Evolutionary conservation across 2,113 vertebrate genomes (phyloP).

Genomic region (Oncorhynchus mykiss): DNA sequence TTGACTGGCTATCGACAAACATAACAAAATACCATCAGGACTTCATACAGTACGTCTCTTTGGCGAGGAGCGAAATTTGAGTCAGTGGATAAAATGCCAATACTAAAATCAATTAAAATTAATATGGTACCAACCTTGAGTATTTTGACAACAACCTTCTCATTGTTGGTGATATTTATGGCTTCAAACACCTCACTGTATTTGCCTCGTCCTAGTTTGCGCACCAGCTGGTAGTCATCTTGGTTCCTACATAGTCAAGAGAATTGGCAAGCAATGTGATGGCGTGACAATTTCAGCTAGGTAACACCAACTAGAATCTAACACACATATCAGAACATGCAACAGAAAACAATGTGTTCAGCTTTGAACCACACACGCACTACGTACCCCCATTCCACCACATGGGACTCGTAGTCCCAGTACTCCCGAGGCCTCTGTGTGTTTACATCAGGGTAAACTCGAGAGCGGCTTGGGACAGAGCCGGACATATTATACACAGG

Average conservation of each 20-base stretch:
- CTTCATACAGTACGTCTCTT: not conserved
- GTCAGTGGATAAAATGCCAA: not conserved
- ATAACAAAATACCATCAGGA: not conserved
- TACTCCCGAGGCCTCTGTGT: conserved; percentile 86
- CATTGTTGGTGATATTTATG: conserved; percentile 91
- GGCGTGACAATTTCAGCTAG: too few relatives aligned
- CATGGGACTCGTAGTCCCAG: conserved; percentile 82
- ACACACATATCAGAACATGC: not conserved
- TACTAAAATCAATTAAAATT: conserved; percentile 7
- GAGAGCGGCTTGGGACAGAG: conserved; percentile 83
- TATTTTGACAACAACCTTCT: conserved; percentile 99
- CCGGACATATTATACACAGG: conserved; percentile 80
- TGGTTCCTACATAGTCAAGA: conserved; percentile 73
- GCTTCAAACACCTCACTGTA: conserved; percentile 87
- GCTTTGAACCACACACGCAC: not conserved
- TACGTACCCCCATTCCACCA: conserved; percentile 85
- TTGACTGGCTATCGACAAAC: conserved; percentile 77
- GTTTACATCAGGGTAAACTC: conserved; percentile 87
- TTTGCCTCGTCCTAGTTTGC: conserved; percentile 85
- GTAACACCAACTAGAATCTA: too few relatives aligned
- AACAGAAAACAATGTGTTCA: not conserved
- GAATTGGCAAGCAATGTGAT: not conserved
- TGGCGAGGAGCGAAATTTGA: not conserved
- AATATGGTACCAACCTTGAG: conserved; percentile 82
- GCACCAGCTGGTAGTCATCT: conserved; percentile 85